Conservation (phyloP, 2,888 invertebrate genomes). For the Tholera decimalis region DNA sequence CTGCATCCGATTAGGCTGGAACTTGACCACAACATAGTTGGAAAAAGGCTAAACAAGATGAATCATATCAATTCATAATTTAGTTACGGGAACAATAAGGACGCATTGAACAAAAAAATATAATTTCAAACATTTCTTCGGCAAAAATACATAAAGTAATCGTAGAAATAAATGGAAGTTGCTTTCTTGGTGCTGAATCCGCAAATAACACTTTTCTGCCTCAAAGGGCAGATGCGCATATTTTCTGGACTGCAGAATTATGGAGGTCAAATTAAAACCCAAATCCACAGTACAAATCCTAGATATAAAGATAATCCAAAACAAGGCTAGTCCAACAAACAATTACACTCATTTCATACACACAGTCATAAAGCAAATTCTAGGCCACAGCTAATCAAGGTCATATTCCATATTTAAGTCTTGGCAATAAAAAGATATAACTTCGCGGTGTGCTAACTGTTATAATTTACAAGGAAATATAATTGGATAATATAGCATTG, state of each 20-base stretch:
- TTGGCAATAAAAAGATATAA: slow-evolving; percentile 39
- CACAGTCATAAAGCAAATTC: slow-evolving; percentile 47
- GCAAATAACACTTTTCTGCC: too few relatives aligned
- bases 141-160: too few relatives aligned
- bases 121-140: too few relatives aligned
- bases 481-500: slow-evolving; percentile 44
- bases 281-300: not conserved
- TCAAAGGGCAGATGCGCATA: too few relatives aligned
- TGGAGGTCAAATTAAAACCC: not conserved
- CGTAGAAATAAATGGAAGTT: too few relatives aligned
- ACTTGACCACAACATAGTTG: too few relatives aligned
- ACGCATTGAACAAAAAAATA: too few relatives aligned
- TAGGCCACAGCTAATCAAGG: slow-evolving; percentile 50
- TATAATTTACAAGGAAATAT: slow-evolving; percentile 35
- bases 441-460: slow-evolving; percentile 23
- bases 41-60: too few relatives aligned
- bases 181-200: too few relatives aligned
- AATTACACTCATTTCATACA: slow-evolving; percentile 25
- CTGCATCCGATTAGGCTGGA: too few relatives aligned
- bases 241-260: not conserved
- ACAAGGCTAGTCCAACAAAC: slow-evolving; percentile 38
- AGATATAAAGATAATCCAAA: slow-evolving; percentile 16
- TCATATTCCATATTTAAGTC: slow-evolving; percentile 44
- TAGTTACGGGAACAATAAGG: too few relatives aligned
- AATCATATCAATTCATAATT: too few relatives aligned